Conservation (phyloP, 2,888 invertebrate species). For the Chamaedrilus cognettii region DNA sequence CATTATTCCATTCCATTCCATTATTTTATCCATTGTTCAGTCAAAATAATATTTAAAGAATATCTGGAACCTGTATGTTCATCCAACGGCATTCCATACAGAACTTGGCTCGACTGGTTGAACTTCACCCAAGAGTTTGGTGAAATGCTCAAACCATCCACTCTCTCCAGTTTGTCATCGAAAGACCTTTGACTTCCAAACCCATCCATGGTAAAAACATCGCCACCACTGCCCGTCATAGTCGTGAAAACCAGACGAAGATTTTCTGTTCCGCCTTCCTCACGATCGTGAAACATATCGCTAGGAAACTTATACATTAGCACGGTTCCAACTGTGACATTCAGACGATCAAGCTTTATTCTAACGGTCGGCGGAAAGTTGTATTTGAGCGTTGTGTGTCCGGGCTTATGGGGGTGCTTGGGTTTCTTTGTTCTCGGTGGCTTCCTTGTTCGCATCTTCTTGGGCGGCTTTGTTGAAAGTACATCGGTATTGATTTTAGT, state of each 20-base stretch:
- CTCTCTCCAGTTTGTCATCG: not conserved
- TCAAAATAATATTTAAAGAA: no score
- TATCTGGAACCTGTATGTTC: constrained; percentile 74
- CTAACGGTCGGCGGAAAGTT: not conserved
- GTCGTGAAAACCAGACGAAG: not conserved
- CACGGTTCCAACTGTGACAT: constrained; percentile 2
- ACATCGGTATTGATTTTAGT: no score
- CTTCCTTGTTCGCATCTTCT: constrained; percentile 57
- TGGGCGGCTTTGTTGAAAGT: constrained; percentile 54
- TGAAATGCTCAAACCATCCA: constrained; percentile 38
- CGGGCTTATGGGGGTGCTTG: not conserved
- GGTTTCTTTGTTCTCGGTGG: constrained; percentile 12
- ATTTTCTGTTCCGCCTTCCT: constrained; percentile 11
- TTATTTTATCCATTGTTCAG: no score
- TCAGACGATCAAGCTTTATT: not conserved
- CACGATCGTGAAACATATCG: constrained; percentile 9
- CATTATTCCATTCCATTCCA: no score
- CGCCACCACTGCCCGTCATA: not conserved
- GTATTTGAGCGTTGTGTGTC: not conserved
- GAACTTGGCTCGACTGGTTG: constrained; percentile 83
- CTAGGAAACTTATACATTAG: constrained; percentile 12
- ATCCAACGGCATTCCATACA: constrained; percentile 80
- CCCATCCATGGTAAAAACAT: no score
- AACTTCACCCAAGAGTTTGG: constrained; percentile 86
- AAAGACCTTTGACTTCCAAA: not conserved